phyloP scores from a whole-genome alignment of 2,113 vertebrate species.

The Stigmatopora argus region DNA sequence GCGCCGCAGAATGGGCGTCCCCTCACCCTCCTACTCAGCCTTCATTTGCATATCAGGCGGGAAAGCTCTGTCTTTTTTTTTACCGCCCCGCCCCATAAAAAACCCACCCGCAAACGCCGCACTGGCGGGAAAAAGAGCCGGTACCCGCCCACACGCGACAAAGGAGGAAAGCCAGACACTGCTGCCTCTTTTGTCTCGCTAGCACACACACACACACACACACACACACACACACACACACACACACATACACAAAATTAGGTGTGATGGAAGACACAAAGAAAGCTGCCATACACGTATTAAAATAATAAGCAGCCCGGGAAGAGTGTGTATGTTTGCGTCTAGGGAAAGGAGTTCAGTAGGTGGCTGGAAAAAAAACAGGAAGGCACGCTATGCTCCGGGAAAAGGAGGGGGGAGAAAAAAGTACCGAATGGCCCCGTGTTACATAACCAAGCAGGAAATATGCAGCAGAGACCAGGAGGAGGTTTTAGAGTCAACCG shows the following conservation, averaged over 20 bases:
- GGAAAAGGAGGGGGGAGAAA: conserved; percentile 46
- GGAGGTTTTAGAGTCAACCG: conserved; percentile 1
- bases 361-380: conserved; percentile 58
- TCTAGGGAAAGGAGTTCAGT: conserved; percentile 57
- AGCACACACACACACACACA: conserved; percentile 16
- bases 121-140: conserved; percentile 65
- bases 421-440: conserved; percentile 41
- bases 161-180: conserved; percentile 33
- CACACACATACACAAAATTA: neutral
- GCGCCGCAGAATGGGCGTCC: conserved; percentile 32
- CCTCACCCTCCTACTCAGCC: conserved; percentile 22
- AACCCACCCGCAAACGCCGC: conserved; percentile 56
- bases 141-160: conserved; percentile 42
- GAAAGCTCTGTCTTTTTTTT: conserved; percentile 59
- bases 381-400: conserved; percentile 54
- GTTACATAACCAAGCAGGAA: conserved; percentile 69
- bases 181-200: conserved; percentile 9
- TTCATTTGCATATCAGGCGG: conserved; percentile 64
- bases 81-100: conserved; percentile 32
- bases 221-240: conserved; percentile 3
- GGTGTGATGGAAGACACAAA: neutral
- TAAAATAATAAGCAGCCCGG: neutral
- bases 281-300: neutral
- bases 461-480: conserved; percentile 43
- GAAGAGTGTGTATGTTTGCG: neutral